Evolutionary conservation across 1,140 invertebrate genomes (phyloP).

Genomic region (Eurosta solidaginis): DNA sequence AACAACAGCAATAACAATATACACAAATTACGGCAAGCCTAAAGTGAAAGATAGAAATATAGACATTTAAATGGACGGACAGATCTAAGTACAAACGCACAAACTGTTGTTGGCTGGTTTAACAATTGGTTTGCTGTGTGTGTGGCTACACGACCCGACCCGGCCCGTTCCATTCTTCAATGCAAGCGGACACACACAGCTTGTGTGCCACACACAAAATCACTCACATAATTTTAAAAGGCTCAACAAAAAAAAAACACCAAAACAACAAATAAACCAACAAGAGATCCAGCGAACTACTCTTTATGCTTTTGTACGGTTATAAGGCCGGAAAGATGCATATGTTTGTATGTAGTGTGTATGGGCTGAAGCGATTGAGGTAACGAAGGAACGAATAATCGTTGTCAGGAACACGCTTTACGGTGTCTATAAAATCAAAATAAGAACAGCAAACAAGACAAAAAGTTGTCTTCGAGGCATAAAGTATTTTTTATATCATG

Average conservation of each 20-base stretch:
- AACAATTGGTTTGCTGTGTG: neutral
- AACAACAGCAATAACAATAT: neutral
- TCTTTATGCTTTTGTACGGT: no score
- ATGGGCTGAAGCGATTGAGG: neutral
- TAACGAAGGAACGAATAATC: neutral
- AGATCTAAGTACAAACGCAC: neutral
- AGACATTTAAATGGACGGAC: slow-evolving; percentile 8
- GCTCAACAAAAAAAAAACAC: neutral
- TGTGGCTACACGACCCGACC: neutral
- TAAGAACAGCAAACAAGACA: slow-evolving; percentile 4
- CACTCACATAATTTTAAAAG: neutral
- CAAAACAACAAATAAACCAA: neutral
- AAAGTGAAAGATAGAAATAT: slow-evolving; percentile 14
- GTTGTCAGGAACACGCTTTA: neutral
- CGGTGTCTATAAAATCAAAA: neutral
- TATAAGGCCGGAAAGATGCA: no score
- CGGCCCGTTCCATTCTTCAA: neutral
- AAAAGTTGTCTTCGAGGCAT: neutral
- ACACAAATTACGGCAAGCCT: slow-evolving; percentile 28
- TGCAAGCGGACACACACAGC: slow-evolving; percentile 1
- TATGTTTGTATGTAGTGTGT: neutral
- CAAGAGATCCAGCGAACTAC: neutral
- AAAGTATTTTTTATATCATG: neutral
- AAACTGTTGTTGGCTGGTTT: neutral
- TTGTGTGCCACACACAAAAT: slow-evolving; percentile 22